These are phyloP conservation scores for Ceuthmochares aereus DNA, from an alignment of 2,113 vertebrate genomes.

Conservation along the genomic window DNA sequence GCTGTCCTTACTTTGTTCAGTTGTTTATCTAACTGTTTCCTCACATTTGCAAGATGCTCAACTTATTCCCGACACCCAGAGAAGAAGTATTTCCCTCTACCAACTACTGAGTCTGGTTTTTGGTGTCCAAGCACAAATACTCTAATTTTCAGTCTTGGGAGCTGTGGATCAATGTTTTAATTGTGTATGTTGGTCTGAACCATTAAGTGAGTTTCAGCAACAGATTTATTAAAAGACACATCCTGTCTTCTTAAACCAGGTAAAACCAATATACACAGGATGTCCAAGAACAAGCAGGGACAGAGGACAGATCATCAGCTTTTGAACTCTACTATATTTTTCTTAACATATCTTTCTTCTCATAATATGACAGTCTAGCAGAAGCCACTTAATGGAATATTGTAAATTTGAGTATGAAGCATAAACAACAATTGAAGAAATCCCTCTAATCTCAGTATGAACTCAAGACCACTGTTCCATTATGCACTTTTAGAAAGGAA, in stretches of 20 bases:
- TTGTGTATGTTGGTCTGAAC: background rate
- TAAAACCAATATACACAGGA: background rate
- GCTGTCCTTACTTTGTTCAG: background rate
- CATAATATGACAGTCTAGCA: background rate
- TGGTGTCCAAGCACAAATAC: background rate
- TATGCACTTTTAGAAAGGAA: background rate
- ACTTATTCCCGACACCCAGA: background rate
- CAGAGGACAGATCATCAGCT: background rate
- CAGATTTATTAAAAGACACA: background rate
- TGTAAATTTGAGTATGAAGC: background rate
- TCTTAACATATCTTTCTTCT: background rate
- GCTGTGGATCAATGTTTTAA: background rate
- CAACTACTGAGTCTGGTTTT: background rate
- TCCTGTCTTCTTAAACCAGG: background rate
- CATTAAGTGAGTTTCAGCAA: background rate
- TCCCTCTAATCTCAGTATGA: background rate
- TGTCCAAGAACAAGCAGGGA: background rate
- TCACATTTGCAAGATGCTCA: background rate
- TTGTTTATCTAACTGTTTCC: background rate
- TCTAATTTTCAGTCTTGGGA: background rate
- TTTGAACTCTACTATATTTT: background rate
- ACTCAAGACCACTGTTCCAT: background rate
- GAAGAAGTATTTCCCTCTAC: background rate
- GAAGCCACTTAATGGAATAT: background rate
- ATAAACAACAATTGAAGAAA: background rate